Percentiles rank a stretch among this genome's conserved stretches.
phyloP scores from a whole-genome alignment of 2,113 vertebrate genomes.

The Brachionichthys hirsutus region DNA sequence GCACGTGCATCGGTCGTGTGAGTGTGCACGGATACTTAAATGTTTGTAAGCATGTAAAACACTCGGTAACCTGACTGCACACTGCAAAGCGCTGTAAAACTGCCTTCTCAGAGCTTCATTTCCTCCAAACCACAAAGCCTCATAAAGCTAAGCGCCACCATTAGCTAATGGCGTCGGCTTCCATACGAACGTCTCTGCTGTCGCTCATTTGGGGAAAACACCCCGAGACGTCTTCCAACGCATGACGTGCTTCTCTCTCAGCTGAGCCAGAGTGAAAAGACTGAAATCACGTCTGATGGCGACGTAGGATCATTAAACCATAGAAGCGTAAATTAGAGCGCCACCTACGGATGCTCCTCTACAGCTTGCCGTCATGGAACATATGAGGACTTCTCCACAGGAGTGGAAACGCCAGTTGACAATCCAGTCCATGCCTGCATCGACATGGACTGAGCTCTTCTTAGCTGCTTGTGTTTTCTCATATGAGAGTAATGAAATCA shows the following conservation, averaged over 20 bases:
- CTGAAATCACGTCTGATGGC: slow-evolving; percentile 50
- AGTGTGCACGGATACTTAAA: slow-evolving; percentile 14
- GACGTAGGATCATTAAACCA: slow-evolving; percentile 25
- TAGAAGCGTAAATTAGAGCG: slow-evolving; percentile 14
- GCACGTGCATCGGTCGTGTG: slow-evolving; percentile 26
- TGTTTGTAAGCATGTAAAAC: slow-evolving; percentile 47
- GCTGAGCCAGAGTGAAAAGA: slow-evolving; percentile 9
- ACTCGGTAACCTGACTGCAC: slow-evolving; percentile 54
- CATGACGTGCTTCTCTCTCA: slow-evolving; percentile 52
- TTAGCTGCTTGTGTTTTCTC: slow-evolving; percentile 47
- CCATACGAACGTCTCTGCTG: slow-evolving; percentile 48
- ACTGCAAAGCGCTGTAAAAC: slow-evolving; percentile 63
- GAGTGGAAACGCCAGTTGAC: slow-evolving; percentile 17
- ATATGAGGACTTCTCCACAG: slow-evolving; percentile 21
- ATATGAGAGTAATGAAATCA: slow-evolving; percentile 63
- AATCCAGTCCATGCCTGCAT: neutral
- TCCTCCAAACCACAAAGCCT: slow-evolving; percentile 69
- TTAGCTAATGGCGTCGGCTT: slow-evolving; percentile 52
- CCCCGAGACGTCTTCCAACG: slow-evolving; percentile 63
- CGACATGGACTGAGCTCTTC: slow-evolving; percentile 14
- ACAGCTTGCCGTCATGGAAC: slow-evolving; percentile 28
- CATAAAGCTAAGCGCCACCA: slow-evolving; percentile 61
- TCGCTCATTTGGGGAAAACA: slow-evolving; percentile 62
- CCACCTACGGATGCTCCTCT: slow-evolving; percentile 16
- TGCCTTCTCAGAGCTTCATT: slow-evolving; percentile 58